Base-by-base conservation (phyloP, 2,888 invertebrate species). In the Eustalomyia histrio region DNA sequence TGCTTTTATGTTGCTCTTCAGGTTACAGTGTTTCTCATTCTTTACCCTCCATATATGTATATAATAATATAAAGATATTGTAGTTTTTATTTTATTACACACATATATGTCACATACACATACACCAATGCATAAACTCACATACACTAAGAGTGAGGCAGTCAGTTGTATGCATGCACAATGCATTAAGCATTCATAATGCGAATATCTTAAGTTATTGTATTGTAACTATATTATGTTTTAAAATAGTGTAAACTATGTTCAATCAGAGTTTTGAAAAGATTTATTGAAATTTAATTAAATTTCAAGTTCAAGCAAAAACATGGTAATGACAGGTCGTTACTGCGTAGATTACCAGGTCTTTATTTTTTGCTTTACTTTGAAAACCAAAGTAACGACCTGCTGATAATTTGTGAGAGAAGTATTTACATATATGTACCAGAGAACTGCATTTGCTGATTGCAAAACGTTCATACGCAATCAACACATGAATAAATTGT, bases 171-270 rank as follows among this genome's bases (percentile, higher is more conserved):
- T 43, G 24, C 43, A n/a, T 61, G 53, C 60, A 55, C 21, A 72
- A 50, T 67, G 55, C 60, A 73, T 55, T n/a, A 39, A 69, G 69
- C 16, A 52, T 58, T 58, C 52, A 29, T 52, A 64, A 71, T 71
- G 14, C 52, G 39, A 57, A 33, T 57, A 69, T 58, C n/a, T 57
- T 39, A 58, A 55, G 14, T 18, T 71, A 43, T 68, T 73, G 47
- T 72, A 33, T 71, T n/a, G n/a, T 24, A n/a, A n/a, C n/a, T n/a
- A 24, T 47, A 10, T 43, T 47, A 17, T 47, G 12, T 4, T 39
- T 39, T 12, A 39, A 14, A 12, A 3, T 39, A 12, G 39, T 12
- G 12, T 39, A 14, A 39, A 39, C 10, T 12, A 39, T 39, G 10
- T 4, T 39, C 14, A 12, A 39, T 6, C 1, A 29, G 29, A 29